A percentile compares a stretch with the other conserved stretches of the same genome.
Evolutionary conservation across 2,888 invertebrate genomes (phyloP).

Genomic region (Sarcophaga subvicina): DNA sequence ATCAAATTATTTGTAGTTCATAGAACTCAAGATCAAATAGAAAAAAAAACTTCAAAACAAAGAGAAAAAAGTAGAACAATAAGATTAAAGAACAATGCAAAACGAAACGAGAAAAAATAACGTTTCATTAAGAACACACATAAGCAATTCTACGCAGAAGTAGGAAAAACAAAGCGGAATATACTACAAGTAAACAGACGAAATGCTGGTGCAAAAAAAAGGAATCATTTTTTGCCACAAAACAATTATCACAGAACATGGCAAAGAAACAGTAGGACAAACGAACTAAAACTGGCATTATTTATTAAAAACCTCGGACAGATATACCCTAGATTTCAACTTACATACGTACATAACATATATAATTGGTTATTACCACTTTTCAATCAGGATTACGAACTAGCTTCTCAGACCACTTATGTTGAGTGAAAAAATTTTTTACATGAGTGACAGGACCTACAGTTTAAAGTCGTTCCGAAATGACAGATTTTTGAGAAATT

Average conservation of each 20-base stretch:
- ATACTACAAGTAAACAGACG: not conserved
- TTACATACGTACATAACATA: no score
- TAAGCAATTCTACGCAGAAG: not conserved
- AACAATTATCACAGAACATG: not conserved
- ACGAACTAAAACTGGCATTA: not conserved
- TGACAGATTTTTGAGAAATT: no score
- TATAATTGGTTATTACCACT: no score
- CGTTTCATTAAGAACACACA: constrained; percentile 23
- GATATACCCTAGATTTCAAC: no score
- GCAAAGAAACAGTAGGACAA: not conserved
- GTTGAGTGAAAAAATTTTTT: no score
- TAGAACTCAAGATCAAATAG: constrained; percentile 40
- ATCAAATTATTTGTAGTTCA: constrained; percentile 51
- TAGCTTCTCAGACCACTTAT: no score
- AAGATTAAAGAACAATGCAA: constrained; percentile 44
- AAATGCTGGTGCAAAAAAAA: not conserved
- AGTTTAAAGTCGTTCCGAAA: no score
- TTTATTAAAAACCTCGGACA: not conserved
- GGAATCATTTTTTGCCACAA: not conserved
- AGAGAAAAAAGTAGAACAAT: constrained; percentile 34
- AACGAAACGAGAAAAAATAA: constrained; percentile 14
- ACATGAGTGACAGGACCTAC: no score
- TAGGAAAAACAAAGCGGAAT: not conserved
- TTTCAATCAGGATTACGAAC: no score
- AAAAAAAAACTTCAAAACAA: not conserved